Conservation (phyloP, 2,888 invertebrate genomes). For the Notocelia uddmanniana region DNA sequence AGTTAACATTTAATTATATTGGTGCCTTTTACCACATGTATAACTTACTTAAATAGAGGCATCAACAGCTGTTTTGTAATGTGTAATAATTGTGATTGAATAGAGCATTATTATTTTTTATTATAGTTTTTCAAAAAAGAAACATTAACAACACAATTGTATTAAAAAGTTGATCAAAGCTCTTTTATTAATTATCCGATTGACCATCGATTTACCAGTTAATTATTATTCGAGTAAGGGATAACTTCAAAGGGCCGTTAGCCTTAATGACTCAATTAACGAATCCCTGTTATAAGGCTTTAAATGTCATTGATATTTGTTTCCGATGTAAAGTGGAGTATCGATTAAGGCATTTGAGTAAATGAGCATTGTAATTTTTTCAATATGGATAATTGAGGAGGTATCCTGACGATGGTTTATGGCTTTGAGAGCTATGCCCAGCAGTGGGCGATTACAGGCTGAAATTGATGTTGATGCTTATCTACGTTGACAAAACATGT, state of each 20-base stretch:
- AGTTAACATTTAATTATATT: too few relatives aligned
- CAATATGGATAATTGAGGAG: background rate
- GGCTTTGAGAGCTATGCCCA: too few relatives aligned
- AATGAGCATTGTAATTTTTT: background rate
- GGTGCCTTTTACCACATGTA: too few relatives aligned
- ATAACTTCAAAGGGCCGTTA: background rate
- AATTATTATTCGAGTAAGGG: background rate
- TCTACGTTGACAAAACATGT: too few relatives aligned
- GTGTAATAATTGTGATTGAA: too few relatives aligned
- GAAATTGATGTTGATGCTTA: too few relatives aligned
- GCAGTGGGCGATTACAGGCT: too few relatives aligned
- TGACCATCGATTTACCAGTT: background rate
- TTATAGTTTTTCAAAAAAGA: too few relatives aligned
- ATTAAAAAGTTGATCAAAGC: background rate
- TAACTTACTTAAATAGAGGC: too few relatives aligned
- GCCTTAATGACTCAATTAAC: constrained; percentile 13
- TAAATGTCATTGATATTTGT: constrained; percentile 7
- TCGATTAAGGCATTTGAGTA: background rate
- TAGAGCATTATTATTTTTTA: too few relatives aligned
- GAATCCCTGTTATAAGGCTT: constrained; percentile 2
- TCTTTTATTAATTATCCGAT: constrained; percentile 13
- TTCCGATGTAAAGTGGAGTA: background rate
- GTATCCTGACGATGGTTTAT: too few relatives aligned
- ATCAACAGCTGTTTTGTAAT: too few relatives aligned
- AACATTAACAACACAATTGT: background rate